Conservation (phyloP, 2,888 invertebrate genomes). For the Perithous albicinctus region DNA sequence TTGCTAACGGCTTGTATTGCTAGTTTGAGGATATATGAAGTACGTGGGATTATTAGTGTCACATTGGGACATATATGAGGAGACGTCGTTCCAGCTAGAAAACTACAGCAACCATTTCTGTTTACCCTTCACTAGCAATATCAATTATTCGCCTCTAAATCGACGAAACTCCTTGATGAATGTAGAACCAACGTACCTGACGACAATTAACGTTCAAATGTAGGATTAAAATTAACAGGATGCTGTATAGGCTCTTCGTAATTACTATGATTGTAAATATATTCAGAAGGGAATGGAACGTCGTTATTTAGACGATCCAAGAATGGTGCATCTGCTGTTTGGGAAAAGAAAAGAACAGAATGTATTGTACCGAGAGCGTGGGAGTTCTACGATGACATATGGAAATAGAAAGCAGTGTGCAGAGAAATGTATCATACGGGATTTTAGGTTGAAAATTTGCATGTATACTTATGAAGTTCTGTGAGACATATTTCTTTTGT, state of each 20-base stretch:
- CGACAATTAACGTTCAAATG: neutral
- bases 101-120: neutral
- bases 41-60: conserved; percentile 20
- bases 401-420: conserved; percentile 60
- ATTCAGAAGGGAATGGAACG: neutral
- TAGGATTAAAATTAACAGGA: neutral
- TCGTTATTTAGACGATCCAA: neutral
- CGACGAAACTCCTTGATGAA: neutral
- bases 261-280: neutral
- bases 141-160: neutral
- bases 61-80: conserved; percentile 16
- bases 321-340: neutral
- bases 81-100: conserved; percentile 8
- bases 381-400: conserved; percentile 59
- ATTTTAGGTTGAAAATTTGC: conserved; percentile 58
- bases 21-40: neutral
- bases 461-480: conserved; percentile 58
- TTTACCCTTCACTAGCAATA: conserved; percentile 15
- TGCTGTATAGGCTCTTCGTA: neutral
- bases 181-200: neutral
- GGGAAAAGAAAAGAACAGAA: neutral
- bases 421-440: conserved; percentile 39
- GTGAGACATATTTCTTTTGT: conserved; percentile 42
- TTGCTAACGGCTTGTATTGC: neutral
- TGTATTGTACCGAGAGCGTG: conserved; percentile 20